Evolutionary conservation across 2,888 invertebrate species (phyloP), one percentile per base, ranked within the genome.

Genomic region (Coecobrya sp.): DNA sequence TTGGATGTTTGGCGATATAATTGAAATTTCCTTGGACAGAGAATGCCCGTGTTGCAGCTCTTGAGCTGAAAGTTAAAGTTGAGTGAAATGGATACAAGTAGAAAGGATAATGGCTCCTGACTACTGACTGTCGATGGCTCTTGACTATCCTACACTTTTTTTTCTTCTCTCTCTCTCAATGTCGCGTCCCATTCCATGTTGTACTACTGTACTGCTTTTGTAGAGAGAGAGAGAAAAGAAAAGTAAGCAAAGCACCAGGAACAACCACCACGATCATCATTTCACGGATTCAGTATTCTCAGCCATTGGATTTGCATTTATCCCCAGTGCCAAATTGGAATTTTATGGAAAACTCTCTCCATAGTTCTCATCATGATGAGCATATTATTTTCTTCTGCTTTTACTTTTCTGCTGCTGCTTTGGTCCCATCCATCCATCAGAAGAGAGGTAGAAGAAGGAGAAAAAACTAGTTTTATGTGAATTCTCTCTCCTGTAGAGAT

Each of bases 271-370:
- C 8, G 55, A 81, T 59, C 19, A 81, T 59, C 82, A 82, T 82
- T 82, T 82, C 82, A 73, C 27, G 82, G 62, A 62, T 59, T 59
- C 79, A 52, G 79, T 36, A 36, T 62, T 82, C 62, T 59, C 52
- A 82, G 82, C 27, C 85, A 70, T 65, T 65, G 85, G 68, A 86
- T 86, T 86, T 86, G 85, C 85, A 86, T 86, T 86, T 86, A 86
- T 86, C 85, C 68, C 85, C 36, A 19, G 86, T 86, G 65, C 82
- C 68, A 81, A 89, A 82, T 89, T 89, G 89, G 68, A 89, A 89
- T 89, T 89, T 89, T 89, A 89, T 89, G 89, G 81, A 89, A 89
- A 89, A 88, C 73, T 73, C 55, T 22, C 27, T 2, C 79, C 52
- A 79, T 30, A 25, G 30, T 52, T 82, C 59, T 52, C 52, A 42